Evolutionary conservation across 2,888 invertebrate species (phyloP).

Genomic region (Cryptus viduatorius): DNA sequence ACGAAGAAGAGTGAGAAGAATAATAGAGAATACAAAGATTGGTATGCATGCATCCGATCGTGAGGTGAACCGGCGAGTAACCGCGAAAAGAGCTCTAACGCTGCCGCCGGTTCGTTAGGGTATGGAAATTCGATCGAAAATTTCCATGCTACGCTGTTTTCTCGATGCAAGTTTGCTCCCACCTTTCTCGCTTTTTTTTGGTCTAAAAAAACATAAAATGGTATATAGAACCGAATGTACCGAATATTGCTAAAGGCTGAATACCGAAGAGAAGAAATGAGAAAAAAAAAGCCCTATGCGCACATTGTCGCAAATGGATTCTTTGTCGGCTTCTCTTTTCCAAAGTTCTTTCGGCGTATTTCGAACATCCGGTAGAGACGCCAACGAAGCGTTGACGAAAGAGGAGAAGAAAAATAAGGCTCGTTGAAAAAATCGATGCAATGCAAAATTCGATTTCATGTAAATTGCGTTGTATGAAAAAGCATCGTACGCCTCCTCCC

Average conservation of each 20-base stretch:
- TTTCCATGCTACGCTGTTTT: slow-evolving; percentile 34
- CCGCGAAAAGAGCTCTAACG: slow-evolving; percentile 14
- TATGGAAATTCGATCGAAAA: slow-evolving; percentile 53
- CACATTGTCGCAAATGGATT: slow-evolving; percentile 39
- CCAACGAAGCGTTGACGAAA: neutral
- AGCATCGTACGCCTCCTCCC: neutral
- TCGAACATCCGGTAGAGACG: neutral
- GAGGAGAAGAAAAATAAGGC: neutral
- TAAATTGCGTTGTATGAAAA: slow-evolving; percentile 33
- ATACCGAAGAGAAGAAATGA: neutral
- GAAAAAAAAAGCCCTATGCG: slow-evolving; percentile 1
- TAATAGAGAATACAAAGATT: slow-evolving; percentile 10
- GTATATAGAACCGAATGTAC: neutral
- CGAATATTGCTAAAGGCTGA: neutral
- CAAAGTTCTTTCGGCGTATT: slow-evolving; percentile 11
- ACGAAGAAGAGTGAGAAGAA: neutral
- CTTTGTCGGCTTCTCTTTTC: slow-evolving; percentile 17
- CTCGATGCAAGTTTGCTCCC: slow-evolving; percentile 16
- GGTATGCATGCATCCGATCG: slow-evolving; percentile 16
- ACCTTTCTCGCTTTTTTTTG: neutral
- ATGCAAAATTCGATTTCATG: slow-evolving; percentile 37
- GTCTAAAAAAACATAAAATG: slow-evolving; percentile 16
- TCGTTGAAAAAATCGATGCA: neutral
- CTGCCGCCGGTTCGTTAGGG: slow-evolving; percentile 40
- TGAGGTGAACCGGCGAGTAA: slow-evolving; percentile 20